A percentile compares a stretch with the other conserved stretches of the same genome.
These are phyloP conservation scores for Rhineura floridana DNA, from an alignment of 2,113 vertebrate genomes.

Conservation along the genomic window DNA sequence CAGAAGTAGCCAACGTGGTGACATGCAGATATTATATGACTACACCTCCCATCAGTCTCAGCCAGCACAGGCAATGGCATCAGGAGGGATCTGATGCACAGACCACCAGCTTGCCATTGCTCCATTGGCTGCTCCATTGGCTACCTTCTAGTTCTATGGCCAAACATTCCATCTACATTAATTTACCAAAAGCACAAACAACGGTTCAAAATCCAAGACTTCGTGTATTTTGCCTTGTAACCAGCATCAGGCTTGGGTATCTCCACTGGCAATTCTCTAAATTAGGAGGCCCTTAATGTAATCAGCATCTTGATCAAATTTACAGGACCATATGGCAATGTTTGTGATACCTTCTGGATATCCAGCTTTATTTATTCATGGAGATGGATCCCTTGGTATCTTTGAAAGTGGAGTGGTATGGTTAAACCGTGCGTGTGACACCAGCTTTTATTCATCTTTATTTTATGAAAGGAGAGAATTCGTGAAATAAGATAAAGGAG, in stretches of 20 bases:
- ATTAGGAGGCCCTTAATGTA: neutral
- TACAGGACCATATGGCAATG: neutral
- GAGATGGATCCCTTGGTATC: neutral
- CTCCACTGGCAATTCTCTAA: neutral
- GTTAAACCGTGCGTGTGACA: neutral
- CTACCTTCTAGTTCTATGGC: neutral
- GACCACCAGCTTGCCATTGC: too few species aligned
- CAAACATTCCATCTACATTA: too few species aligned
- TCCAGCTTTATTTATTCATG: neutral
- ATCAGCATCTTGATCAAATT: neutral
- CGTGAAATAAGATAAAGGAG: neutral
- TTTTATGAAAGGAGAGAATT: neutral
- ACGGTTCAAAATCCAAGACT: neutral
- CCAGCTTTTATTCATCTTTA: constrained; percentile 7
- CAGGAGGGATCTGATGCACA: rapidly evolving
- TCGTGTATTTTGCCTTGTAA: neutral
- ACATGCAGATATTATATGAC: too few species aligned
- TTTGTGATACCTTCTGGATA: neutral
- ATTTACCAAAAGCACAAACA: neutral
- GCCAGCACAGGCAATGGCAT: too few species aligned
- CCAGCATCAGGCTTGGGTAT: neutral
- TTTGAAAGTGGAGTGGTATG: neutral
- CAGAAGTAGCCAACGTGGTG: too few species aligned
- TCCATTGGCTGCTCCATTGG: neutral
- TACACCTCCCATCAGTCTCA: too few species aligned